Conservation (phyloP, 2,888 invertebrate genomes). For the Morpho deidamia region DNA sequence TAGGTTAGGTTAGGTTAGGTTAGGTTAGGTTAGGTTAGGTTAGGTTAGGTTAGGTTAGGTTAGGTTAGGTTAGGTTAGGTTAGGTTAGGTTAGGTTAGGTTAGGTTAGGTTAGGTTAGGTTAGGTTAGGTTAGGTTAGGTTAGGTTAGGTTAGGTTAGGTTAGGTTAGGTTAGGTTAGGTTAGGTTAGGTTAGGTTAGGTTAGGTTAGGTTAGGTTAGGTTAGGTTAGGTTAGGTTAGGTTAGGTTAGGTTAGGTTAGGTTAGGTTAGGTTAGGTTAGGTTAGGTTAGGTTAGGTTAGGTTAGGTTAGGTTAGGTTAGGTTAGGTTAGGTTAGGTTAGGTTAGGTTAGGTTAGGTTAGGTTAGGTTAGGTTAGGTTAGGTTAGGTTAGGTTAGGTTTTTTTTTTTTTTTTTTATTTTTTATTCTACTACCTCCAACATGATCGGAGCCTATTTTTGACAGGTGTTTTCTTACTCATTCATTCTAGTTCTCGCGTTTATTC, state of each 20-base stretch:
- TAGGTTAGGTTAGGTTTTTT: constrained; percentile 14
- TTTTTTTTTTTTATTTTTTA: not conserved
- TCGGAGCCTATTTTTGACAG: too few species aligned
- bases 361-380: constrained; percentile 13
- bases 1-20: too few species aligned
- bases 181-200: constrained; percentile 18
- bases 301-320: not conserved
- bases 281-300: constrained; percentile 11
- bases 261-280: constrained; percentile 29
- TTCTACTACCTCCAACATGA: too few species aligned
- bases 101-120: too few species aligned
- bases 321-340: constrained; percentile 24
- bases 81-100: too few species aligned
- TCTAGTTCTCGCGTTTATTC: too few species aligned
- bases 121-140: too few species aligned
- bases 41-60: too few species aligned
- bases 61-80: too few species aligned
- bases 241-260: constrained; percentile 23
- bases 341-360: constrained; percentile 18
- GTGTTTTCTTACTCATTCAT: too few species aligned
- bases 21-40: too few species aligned
- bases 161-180: constrained; percentile 20
- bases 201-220: constrained; percentile 14
- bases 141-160: too few species aligned
- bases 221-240: constrained; percentile 19